Evolutionary conservation across 2,113 vertebrate species (phyloP).

Genomic region (Sturnira hondurensis): DNA sequence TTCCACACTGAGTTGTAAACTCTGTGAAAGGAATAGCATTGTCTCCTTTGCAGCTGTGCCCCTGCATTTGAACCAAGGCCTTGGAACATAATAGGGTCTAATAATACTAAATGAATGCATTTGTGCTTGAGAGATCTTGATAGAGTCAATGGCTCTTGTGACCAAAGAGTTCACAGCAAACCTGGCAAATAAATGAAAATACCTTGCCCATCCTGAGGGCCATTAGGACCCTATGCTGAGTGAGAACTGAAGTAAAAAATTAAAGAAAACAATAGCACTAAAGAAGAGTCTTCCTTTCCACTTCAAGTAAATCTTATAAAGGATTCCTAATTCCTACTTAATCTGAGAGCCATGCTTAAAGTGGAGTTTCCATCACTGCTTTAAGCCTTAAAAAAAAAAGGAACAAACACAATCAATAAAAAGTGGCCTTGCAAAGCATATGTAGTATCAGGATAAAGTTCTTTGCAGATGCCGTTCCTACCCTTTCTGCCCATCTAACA

Average conservation of each 20-base stretch:
- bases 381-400: neutral
- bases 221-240: neutral
- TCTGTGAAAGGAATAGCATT: neutral
- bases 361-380: neutral
- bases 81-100: neutral
- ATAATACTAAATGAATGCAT: neutral
- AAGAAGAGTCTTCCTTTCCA: neutral
- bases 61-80: neutral
- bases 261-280: neutral
- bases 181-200: neutral
- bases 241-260: neutral
- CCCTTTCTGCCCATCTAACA: neutral
- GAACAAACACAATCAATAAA: neutral
- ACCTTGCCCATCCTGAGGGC: neutral
- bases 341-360: neutral
- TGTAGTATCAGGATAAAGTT: neutral
- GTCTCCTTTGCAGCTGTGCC: neutral
- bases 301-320: neutral
- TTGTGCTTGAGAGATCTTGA: neutral
- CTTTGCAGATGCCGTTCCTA: neutral
- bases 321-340: neutral
- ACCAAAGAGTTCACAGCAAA: slow-evolving; percentile 23
- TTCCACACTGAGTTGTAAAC: neutral
- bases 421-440: neutral
- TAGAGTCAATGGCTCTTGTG: neutral